Evolutionary conservation across 2,113 vertebrate species (phyloP), one percentile per base, ranked within the genome.

Genomic region (Zeus faber): DNA sequence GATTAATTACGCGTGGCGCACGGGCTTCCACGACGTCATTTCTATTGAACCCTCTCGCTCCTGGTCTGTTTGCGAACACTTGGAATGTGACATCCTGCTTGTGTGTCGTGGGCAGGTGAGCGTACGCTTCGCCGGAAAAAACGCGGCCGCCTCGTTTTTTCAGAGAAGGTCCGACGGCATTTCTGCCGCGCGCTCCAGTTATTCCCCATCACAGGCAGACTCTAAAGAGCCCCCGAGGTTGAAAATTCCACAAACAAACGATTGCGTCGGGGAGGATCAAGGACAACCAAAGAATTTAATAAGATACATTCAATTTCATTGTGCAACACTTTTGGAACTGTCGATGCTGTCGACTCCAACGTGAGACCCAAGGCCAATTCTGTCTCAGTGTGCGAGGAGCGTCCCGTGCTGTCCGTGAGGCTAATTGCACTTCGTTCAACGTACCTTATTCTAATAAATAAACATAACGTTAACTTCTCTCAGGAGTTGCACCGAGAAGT

Each of bases 241-340:
- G 49, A 41, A 63, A 39, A 43, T 40, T 49, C 9, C 44, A 33
- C 41, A 69, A 73, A 67, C 58, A 75, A 61, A 73, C 64, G 58
- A 74, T 62, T 55, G 16, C 35, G 54, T 70, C 69, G 62, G 53
- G 3, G 22, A 46, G 61, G 61, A 72, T 57, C 66, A 65, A 11
- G 59, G 72, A 79, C 76, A 81, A 73, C 67, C 79, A 83, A 80
- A 81, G 74, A 67, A 67, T 89, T 89, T 88, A 90, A 88, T 89
- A 79, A 88, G 85, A 89, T 89, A 90, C 89, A 91, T 91, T 91
- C 89, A 91, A 76, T 87, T 88, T 87, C 81, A 85, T 76, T 90
- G 89, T 91, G 89, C 89, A 89, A 89, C 77, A 77, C n/a, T n/a
- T 88, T 82, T 87, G 70, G 61, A 77, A 52, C 70, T 79, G 70